Evolutionary conservation across 2,113 vertebrate genomes (phyloP), one percentile per base, ranked within the genome.

Genomic region (Chascanopsetta lugubris): DNA sequence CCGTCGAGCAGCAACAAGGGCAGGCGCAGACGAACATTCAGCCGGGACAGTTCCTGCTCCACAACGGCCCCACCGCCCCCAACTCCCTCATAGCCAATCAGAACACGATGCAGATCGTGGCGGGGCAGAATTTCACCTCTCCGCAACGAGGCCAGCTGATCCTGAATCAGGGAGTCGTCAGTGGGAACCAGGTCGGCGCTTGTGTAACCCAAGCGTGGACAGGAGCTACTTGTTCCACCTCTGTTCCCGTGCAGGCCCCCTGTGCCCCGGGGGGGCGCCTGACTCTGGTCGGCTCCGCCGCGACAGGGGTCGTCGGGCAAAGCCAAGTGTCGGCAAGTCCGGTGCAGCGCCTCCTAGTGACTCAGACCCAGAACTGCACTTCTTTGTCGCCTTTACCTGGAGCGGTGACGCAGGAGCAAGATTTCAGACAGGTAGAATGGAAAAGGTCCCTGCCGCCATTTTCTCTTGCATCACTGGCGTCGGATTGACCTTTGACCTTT

Each of bases 11-110:
- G 59, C 88, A 90, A 22, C 82, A 82, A 45, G 26, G 54, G 1
- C 94, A 95, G 84, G 80, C 93, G 74, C 95, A 95, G 62, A 66
- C 87, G 1, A 86, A 79, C 6, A 20, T 93, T 9, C 87, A 93
- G 70, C 88, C 94, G 4, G 96, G 95, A 74, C 97, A 97, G 75
- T 98, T 95, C 80, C 84, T 98, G 60, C 91, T 98, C 76, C 96
- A 96, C 71, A 84, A 85, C 3, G 94, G 94, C 85, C 87, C 94
- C 84, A 87, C 88, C 60, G 93, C 93, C 72, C 86, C 94, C 0
- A 94, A 94, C 88, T 91, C 95, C 77, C 94, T 98, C 66, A 87
- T 96, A 8, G 93, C 93, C 86, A 94, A 88, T 91, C 96, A 96
- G 84, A 96, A 92, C 24, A 55, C 95, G 15, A 94, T 98, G 79